Percentiles rank a stretch among this genome's conserved stretches.
Evolutionary conservation across 2,113 vertebrate genomes (phyloP).

Genomic region (Corydoras sp.): DNA sequence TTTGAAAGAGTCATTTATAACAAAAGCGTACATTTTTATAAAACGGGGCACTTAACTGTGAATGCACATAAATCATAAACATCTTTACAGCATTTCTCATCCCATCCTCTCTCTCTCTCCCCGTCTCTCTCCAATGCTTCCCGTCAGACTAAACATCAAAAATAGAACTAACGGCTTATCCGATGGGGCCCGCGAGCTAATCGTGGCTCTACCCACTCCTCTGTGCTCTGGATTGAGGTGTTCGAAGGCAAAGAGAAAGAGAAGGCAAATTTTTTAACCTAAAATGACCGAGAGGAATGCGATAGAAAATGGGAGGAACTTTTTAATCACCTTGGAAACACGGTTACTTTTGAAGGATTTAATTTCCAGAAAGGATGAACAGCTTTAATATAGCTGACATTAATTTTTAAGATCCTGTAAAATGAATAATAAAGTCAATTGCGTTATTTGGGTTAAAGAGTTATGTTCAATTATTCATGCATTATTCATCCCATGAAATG

Average conservation of each 20-base stretch:
- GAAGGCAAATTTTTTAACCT: background rate
- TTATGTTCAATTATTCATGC: slow-evolving; percentile 65
- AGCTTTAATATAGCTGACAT: slow-evolving; percentile 49
- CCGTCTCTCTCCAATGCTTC: slow-evolving; percentile 1
- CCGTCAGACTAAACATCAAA: slow-evolving; percentile 22
- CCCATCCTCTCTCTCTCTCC: background rate
- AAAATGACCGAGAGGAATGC: background rate
- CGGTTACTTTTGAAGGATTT: background rate
- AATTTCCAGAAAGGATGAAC: background rate
- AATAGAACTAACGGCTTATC: slow-evolving; percentile 28
- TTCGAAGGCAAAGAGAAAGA: background rate
- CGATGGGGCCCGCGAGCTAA: slow-evolving; percentile 15
- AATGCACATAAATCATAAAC: slow-evolving; percentile 60
- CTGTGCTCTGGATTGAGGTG: background rate
- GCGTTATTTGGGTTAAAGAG: slow-evolving; percentile 56
- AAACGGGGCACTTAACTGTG: slow-evolving; percentile 59
- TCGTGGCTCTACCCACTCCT: background rate
- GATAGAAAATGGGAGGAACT: slow-evolving; percentile 31
- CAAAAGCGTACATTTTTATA: slow-evolving; percentile 65
- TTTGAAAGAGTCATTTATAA: slow-evolving; percentile 69
- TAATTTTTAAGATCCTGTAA: slow-evolving; percentile 62
- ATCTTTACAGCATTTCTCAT: slow-evolving; percentile 12
- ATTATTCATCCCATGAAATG: slow-evolving; percentile 39
- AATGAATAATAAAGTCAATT: slow-evolving; percentile 63
- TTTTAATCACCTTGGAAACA: slow-evolving; percentile 51